These are phyloP conservation scores for Hylomyscus alleni DNA, from an alignment of 2,797 vertebrate genomes.

Conservation along the genomic window DNA sequence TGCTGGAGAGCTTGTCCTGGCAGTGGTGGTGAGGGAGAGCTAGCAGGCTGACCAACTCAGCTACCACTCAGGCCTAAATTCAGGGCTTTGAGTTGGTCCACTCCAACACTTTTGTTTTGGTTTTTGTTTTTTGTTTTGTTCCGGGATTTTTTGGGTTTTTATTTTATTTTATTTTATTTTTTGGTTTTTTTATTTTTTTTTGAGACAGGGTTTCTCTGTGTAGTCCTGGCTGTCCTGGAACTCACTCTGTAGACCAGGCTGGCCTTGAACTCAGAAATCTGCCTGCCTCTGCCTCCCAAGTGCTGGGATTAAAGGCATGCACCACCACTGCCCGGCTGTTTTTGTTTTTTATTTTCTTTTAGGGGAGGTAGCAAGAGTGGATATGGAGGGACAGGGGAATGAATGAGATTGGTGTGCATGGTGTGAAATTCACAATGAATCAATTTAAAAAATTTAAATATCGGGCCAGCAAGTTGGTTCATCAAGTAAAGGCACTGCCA, in stretches of 20 bases:
- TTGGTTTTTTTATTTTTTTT: neutral
- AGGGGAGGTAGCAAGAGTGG: neutral
- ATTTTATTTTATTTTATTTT: too few relatives aligned
- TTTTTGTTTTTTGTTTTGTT: too few relatives aligned
- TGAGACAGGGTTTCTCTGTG: too few relatives aligned
- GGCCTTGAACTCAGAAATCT: too few relatives aligned
- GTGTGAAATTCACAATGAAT: neutral
- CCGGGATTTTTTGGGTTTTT: too few relatives aligned
- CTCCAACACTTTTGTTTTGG: neutral
- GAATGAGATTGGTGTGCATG: neutral
- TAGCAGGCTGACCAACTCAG: neutral
- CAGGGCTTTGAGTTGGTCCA: neutral
- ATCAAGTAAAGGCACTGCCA: neutral
- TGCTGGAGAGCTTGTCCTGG: neutral
- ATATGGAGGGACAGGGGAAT: neutral
- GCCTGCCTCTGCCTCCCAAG: too few relatives aligned
- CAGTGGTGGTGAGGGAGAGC: neutral
- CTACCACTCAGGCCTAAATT: neutral
- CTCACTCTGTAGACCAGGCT: too few relatives aligned
- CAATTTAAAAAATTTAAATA: neutral
- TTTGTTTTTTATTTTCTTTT: neutral
- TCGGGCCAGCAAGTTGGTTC: neutral
- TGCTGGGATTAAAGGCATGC: too few relatives aligned
- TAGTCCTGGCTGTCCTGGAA: too few relatives aligned
- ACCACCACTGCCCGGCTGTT: too few relatives aligned